Evolutionary conservation across 2,113 vertebrate genomes (phyloP), one percentile per base, ranked within the genome.

Genomic region (Oncorhynchus mykiss): DNA sequence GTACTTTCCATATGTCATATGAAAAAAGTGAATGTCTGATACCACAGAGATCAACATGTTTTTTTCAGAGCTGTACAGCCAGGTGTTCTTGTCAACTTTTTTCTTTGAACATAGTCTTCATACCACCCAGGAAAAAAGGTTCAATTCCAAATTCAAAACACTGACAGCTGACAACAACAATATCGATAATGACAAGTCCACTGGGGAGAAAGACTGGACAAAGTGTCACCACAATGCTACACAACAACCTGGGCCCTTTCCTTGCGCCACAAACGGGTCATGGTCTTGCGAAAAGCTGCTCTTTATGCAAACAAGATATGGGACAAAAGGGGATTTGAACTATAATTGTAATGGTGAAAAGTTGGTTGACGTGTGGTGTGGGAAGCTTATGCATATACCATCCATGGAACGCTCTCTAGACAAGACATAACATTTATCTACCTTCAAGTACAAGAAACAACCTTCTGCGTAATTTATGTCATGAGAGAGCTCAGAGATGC

Each of bases 401-500:
- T 54, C 12, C 51, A 54, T 16, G 51, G 16, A 54, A 54, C 51
- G 5, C 54, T 22, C n/a, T 62, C 59, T 62, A 62, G 54, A 82
- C 84, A 88, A 83, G 67, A 88, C 84, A 84, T 83, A 90, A 90
- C 89, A 90, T 91, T 86, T 74, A 89, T 87, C 85, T 68, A 9
- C 72, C 62, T 80, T 82, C 81, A 88, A 90, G 86, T 78, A 87
- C 86, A 87, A 90, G 86, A 85, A 90, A 88, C 80, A 70, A 57
- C 71, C 68, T 75, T 71, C 88, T 81, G 78, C 78, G 84, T 91
- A 88, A 90, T 88, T 88, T 91, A 87, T 84, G 80, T 78, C 87
- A 54, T 5, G 51, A 87, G 90, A 88, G 89, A 86, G 80, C 82
- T 83, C 74, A 71, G 89, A 80, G 90, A 93, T 90, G 88, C 91